phyloP scores from a whole-genome alignment of 2,113 vertebrate species.

The Epinephelus fuscoguttatus region DNA sequence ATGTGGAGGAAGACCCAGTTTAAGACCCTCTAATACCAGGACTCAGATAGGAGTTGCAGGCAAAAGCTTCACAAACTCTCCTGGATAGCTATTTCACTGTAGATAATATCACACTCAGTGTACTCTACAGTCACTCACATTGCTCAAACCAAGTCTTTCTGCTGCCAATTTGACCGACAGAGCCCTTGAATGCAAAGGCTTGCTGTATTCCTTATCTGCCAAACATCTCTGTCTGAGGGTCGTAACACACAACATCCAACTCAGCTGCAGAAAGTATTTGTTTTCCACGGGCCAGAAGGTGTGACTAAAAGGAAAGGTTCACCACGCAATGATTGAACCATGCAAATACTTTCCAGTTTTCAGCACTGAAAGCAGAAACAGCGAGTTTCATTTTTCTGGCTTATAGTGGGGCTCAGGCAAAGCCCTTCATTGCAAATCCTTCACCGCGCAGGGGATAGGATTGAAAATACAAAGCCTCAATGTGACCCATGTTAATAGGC shows the following conservation, averaged over 20 bases:
- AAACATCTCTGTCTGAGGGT: constrained; percentile 12
- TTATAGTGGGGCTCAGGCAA: constrained; percentile 15
- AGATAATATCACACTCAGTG: constrained; percentile 51
- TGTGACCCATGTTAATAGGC: constrained; percentile 28
- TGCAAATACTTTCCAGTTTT: constrained; percentile 5
- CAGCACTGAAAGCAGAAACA: neutral
- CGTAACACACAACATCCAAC: neutral
- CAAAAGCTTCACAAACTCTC: constrained; percentile 46
- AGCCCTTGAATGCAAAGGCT: constrained; percentile 43
- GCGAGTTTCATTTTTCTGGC: neutral
- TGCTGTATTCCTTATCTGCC: constrained; percentile 24
- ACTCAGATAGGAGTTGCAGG: constrained; percentile 47
- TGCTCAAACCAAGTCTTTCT: constrained; percentile 9
- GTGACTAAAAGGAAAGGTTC: neutral
- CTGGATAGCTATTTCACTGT: constrained; percentile 41
- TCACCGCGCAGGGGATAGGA: neutral
- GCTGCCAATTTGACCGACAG: constrained; percentile 2
- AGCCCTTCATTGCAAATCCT: constrained; percentile 39
- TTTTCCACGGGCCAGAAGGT: constrained; percentile 20
- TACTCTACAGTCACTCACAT: constrained; percentile 27
- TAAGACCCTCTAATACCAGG: constrained; percentile 55
- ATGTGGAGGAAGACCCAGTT: constrained; percentile 49
- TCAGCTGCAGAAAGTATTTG: neutral
- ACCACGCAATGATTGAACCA: constrained; percentile 4
- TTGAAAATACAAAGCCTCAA: constrained; percentile 2